phyloP scores from a whole-genome alignment of 2,888 invertebrate species.

The Amphipyra berbera region DNA sequence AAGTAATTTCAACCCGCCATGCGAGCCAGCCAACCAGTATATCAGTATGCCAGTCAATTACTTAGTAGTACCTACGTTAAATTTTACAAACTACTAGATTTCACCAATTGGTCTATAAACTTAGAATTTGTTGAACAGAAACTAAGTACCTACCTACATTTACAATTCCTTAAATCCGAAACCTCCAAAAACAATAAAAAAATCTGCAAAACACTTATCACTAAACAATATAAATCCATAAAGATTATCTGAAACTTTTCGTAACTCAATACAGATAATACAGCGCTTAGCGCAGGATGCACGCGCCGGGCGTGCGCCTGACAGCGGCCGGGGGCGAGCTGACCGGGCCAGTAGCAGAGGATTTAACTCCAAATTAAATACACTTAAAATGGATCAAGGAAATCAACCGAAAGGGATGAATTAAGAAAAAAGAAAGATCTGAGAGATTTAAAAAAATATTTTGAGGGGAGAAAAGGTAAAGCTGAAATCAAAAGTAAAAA shows the following conservation, averaged over 20 bases:
- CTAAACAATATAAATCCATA: conserved; percentile 46
- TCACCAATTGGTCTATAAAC: too few relatives aligned
- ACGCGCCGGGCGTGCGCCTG: conserved; percentile 61
- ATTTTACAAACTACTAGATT: too few relatives aligned
- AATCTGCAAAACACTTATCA: conserved; percentile 29
- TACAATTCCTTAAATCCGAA: not conserved
- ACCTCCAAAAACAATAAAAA: not conserved
- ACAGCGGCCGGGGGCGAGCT: conserved; percentile 52
- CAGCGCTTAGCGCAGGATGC: conserved; percentile 43
- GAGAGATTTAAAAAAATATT: not conserved
- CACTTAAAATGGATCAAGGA: not conserved
- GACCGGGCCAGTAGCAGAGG: conserved; percentile 23
- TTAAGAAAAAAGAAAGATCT: not conserved
- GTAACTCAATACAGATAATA: conserved; percentile 64
- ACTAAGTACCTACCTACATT: too few relatives aligned
- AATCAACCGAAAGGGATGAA: conserved; percentile 10
- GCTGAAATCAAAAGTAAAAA: conserved; percentile 1
- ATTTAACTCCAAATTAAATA: conserved; percentile 23
- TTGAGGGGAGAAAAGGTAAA: not conserved
- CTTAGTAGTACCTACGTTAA: too few relatives aligned
- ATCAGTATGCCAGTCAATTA: too few relatives aligned
- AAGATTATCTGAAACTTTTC: conserved; percentile 43
- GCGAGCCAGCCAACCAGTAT: too few relatives aligned
- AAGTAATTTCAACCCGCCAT: too few relatives aligned
- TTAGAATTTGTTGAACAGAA: not conserved